Base-by-base conservation (phyloP, 2,113 vertebrate genomes). In the Ia io region DNA sequence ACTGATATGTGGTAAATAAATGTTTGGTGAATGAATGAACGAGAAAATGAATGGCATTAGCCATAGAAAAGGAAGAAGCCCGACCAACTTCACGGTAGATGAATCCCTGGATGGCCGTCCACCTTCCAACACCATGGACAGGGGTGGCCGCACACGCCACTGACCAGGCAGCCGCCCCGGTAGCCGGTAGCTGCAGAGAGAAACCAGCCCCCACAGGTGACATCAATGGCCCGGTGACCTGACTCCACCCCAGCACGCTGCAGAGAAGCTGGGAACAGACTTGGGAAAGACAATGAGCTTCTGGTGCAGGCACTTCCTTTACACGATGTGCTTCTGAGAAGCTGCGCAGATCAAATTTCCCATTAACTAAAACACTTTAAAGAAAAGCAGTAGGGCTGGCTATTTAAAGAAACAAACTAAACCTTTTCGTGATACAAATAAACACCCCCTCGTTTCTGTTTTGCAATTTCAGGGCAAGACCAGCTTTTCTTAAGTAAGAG, bases 341-440 rank as follows among this genome's bases (percentile, higher is more conserved):
- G 51, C 88, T 84, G 70, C 53, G 71, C 70, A 90, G 88, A 92
- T 85, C 91, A 70, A 59, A 94, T 74, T 83, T 79, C 96, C 87
- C 71, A 90, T 95, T 90, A 95, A 95, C 84, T 53, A 90, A 90
- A 97, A 67, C 42, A 70, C 28, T 96, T 82, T 28, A 70, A 91
- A 89, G 90, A 82, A 88, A 90, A 91, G 73, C 47, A 95, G 90
- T 69, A 74, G 28, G 80, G 42, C 65, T 77, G 71, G 49, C 84
- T 97, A 94, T 96, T 97, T 95, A 96, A 97, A 96, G 97, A 88
- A 97, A 97, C 93, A 96, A 95, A 94, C 93, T 59, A 83, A 90
- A 95, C 91, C 61, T 77, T 77, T 96, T 74, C 93, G 65, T 96
- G 93, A 93, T 96, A 91, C 87, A 97, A 97, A 97, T 95, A 96